These are phyloP conservation scores for Ceratoteleas bidentatus DNA, from an alignment of 1,140 invertebrate genomes.

Conservation along the genomic window DNA sequence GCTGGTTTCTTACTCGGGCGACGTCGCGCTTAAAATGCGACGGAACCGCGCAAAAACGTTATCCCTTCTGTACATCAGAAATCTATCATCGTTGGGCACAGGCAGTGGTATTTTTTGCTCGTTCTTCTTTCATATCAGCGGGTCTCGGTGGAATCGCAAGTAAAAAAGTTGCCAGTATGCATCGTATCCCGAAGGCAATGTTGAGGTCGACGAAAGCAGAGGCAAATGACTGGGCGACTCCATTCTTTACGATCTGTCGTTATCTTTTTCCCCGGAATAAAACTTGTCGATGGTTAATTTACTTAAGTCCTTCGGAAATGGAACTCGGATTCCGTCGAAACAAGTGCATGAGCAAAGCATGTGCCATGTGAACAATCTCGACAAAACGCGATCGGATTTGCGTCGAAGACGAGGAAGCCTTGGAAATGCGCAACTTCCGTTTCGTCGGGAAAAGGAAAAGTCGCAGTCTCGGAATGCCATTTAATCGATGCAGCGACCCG, in stretches of 20 bases:
- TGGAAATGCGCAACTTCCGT: slow-evolving; percentile 46
- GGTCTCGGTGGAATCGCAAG: neutral
- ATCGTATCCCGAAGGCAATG: slow-evolving; percentile 15
- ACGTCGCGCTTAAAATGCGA: slow-evolving; percentile 22
- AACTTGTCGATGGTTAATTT: slow-evolving; percentile 1
- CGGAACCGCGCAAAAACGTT: slow-evolving; percentile 26
- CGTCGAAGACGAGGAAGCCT: slow-evolving; percentile 35
- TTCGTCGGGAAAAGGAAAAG: slow-evolving; percentile 67
- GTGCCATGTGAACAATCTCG: slow-evolving; percentile 20
- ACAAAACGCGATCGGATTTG: slow-evolving; percentile 48
- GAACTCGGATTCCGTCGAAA: slow-evolving; percentile 4
- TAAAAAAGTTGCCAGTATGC: slow-evolving; percentile 36
- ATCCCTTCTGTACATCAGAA: slow-evolving; percentile 39
- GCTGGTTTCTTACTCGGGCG: slow-evolving; percentile 18
- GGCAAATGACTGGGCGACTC: slow-evolving; percentile 13
- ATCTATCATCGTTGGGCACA: slow-evolving; percentile 46
- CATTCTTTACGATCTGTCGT: slow-evolving; percentile 2
- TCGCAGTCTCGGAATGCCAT: slow-evolving; percentile 74
- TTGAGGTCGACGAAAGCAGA: slow-evolving; percentile 9
- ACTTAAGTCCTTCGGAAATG: neutral
- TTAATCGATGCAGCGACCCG: slow-evolving; percentile 73
- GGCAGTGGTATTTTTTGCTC: slow-evolving; percentile 24
- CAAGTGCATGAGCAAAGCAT: slow-evolving; percentile 22
- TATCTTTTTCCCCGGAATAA: slow-evolving; percentile 1
- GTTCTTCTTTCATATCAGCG: slow-evolving; percentile 24